phyloP scores from a whole-genome alignment of 1,140 invertebrate species.

The Dendrolimus punctatus region DNA sequence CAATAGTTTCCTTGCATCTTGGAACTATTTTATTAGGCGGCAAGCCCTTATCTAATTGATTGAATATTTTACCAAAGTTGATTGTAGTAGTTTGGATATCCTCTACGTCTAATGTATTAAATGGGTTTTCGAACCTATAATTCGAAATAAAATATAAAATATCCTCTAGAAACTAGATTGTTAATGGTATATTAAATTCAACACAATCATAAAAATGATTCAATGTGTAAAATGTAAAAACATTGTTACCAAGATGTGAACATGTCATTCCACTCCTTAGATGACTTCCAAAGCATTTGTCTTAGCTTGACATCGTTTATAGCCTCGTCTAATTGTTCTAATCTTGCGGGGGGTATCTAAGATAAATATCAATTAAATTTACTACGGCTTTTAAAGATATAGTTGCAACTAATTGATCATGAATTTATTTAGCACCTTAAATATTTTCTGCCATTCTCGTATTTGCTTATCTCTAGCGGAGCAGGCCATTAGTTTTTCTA shows the following conservation, averaged over 20 bases:
- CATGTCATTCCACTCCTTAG: constrained; percentile 78
- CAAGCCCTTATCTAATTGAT: constrained; percentile 84
- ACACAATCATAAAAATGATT: background rate
- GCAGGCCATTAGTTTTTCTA: constrained; percentile 74
- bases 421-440: constrained; percentile 69
- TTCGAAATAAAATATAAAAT: constrained; percentile 4
- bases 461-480: constrained; percentile 79
- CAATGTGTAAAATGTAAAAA: background rate
- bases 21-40: constrained; percentile 84
- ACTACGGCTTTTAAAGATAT: background rate
- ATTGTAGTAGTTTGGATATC: constrained; percentile 78
- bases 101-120: constrained; percentile 80
- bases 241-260: constrained; percentile 35
- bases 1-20: constrained; percentile 81
- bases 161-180: constrained; percentile 1
- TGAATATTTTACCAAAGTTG: constrained; percentile 80
- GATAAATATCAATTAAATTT: constrained; percentile 4
- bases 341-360: constrained; percentile 79
- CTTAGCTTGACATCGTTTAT: constrained; percentile 84
- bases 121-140: constrained; percentile 76
- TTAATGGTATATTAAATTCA: constrained; percentile 2
- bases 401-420: too few species aligned
- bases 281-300: constrained; percentile 83
- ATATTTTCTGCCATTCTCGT: constrained; percentile 79
- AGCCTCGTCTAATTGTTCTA: constrained; percentile 85